Percentiles rank a stretch among this genome's conserved stretches.
phyloP scores from a whole-genome alignment of 2,888 invertebrate genomes.

The Taphrorychus bicolor region DNA sequence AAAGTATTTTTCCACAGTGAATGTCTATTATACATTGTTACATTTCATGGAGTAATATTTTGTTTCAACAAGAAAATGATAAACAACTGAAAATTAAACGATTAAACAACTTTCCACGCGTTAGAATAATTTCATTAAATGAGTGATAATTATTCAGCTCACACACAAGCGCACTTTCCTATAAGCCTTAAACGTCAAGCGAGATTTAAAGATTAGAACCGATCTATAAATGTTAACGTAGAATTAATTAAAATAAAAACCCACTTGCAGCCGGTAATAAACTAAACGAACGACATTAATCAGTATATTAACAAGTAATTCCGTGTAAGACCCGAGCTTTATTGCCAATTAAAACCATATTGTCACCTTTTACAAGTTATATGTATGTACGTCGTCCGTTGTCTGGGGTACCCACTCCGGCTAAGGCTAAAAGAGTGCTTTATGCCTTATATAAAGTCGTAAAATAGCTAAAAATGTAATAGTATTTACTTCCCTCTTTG shows the following conservation, averaged over 20 bases:
- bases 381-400: constrained; percentile 23
- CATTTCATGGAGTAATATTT: too few relatives aligned
- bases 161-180: constrained; percentile 14
- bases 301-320: constrained; percentile 33
- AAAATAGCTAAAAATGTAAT: too few relatives aligned
- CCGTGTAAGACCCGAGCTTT: constrained; percentile 34
- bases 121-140: constrained; percentile 22
- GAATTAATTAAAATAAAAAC: constrained; percentile 39
- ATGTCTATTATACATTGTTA: too few relatives aligned
- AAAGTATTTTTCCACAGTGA: too few relatives aligned
- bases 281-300: constrained; percentile 29
- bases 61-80: too few relatives aligned
- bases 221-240: constrained; percentile 15
- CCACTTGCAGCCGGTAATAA: constrained; percentile 19
- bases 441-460: neutral
- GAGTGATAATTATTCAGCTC: constrained; percentile 19
- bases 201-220: constrained; percentile 26
- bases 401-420: constrained; percentile 10
- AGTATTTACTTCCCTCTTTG: too few relatives aligned
- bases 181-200: constrained; percentile 17
- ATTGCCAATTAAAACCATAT: constrained; percentile 35
- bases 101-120: constrained; percentile 8
- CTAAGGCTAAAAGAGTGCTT: neutral
- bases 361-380: constrained; percentile 30
- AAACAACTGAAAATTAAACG: neutral